Base-by-base conservation (phyloP, 2,797 vertebrate genomes). In the Coranthus polyacanthus region DNA sequence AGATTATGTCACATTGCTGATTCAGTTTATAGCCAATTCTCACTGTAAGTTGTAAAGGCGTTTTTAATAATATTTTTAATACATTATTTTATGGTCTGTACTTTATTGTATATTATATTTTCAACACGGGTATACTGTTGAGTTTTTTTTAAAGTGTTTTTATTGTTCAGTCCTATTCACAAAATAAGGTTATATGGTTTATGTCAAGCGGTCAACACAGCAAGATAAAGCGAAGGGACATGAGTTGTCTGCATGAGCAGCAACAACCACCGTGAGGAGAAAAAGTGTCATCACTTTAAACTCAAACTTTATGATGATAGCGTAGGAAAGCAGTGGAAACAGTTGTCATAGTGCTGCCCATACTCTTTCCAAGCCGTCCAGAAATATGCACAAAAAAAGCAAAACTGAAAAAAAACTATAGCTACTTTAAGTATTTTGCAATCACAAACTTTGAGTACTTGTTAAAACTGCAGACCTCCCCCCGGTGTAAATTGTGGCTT, bases 401-500 rank as follows among this genome's bases (percentile, higher is more conserved):
- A 11, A 13, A 18, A 41, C 10, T 2, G 1, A 32, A 18, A 43
- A 24, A 12, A 24, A 26, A 12, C 12, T 24, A 17, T n/a, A 36
- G 12, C 51, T 18, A 11, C 15, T 56, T 56, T 26, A 39, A 47
- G 29, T 1, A 10, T 37, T 29, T 56, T 41, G 34, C 16, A 58
- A 56, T 47, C 53, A 37, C 65, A 46, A 2, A 20, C 49, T 43
- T 49, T 41, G 38, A 26, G 47, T 62, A 38, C 49, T 29, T 68
- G 59, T 57, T 61, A 69, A 60, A 44, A 50, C 54, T 18, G 12
- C 65, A 45, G 66, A 57, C 59, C 64, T 81, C 67, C 43, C 54
- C 50, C 44, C 67, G 79, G 66, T 78, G 55, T 69, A 79, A 86
- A 80, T 65, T 50, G 68, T 57, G 43, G 39, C 58, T 20, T 34